Evolutionary conservation across 1,140 invertebrate genomes (phyloP), one percentile per base, ranked within the genome.

Genomic region (Cherax quadricarinatus): DNA sequence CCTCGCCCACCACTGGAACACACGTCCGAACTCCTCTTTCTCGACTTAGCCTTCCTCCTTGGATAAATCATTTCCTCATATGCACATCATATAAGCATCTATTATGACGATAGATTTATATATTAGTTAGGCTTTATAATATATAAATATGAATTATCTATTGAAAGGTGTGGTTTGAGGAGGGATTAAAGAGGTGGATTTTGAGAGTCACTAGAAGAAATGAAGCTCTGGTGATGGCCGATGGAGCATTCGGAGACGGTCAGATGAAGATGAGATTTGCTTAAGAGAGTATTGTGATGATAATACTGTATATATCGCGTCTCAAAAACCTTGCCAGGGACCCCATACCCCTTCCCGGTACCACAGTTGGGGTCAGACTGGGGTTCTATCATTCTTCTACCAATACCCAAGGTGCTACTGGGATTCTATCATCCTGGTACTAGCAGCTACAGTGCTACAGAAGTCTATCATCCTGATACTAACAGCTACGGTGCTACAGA

Each of bases 201-300:
- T 60, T 60, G 62, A 18, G 62, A 18, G 5, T 66, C 4, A 66
- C 1, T 18, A 9, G 4, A 4, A 16, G 4, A 18, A 66, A 4
- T 16, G 62, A 66, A 18, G 62, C 5, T 16, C 10, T 66, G 73
- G 73, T 78, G 53, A 79, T 70, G 83, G 21, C 83, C 62, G 70
- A 75, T 24, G 21, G 7, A 30, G 86, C 51, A 16, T 88, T 83
- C 88, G 88, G 81, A 89, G 41, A 48, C 41, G 49, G 21, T 49
- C 60, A 84, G 53, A 83, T 73, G 88, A 89, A 89, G 88, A 89
- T 89, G 88, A 84, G 88, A 89, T 89, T 89, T 89, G 88, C 82
- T 83, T 83, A 89, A 89, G 88, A 89, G 81, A 81, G 80, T 83
- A 89, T 83, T 89, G 88, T 89, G 88, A 89, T 89, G 88, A 89